phyloP scores from a whole-genome alignment of 1,140 invertebrate genomes.

The Cecropterus lyciades region DNA sequence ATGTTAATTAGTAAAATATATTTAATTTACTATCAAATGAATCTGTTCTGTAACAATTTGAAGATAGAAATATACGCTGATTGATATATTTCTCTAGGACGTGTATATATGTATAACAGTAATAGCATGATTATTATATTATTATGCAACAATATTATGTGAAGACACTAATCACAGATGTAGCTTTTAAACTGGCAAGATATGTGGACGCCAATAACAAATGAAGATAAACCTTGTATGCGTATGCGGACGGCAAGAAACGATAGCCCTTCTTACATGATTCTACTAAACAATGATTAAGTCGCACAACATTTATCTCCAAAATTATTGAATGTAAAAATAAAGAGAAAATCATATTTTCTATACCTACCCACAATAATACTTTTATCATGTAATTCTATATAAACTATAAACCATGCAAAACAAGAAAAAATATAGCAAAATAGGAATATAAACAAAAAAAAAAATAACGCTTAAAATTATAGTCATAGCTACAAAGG shows the following conservation, averaged over 20 bases:
- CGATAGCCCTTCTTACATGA: slow-evolving; percentile 20
- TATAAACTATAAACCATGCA: slow-evolving; percentile 58
- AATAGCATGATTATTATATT: slow-evolving; percentile 31
- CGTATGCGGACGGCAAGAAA: slow-evolving; percentile 39
- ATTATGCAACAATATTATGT: slow-evolving; percentile 54
- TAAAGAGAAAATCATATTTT: slow-evolving; percentile 13
- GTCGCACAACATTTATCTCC: slow-evolving; percentile 51
- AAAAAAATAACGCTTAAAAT: slow-evolving; percentile 50
- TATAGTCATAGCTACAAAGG: slow-evolving; percentile 39
- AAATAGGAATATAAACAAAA: slow-evolving; percentile 44
- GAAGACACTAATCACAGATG: slow-evolving; percentile 69
- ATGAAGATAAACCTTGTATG: slow-evolving; percentile 57
- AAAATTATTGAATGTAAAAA: slow-evolving; percentile 43
- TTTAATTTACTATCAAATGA: too few relatives aligned
- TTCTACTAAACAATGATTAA: slow-evolving; percentile 19
- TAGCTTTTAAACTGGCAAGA: slow-evolving; percentile 64
- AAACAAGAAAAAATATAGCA: slow-evolving; percentile 38
- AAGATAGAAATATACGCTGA: not conserved
- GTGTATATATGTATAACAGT: not conserved
- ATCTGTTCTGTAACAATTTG: too few relatives aligned
- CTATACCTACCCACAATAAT: slow-evolving; percentile 15
- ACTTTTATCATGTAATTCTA: slow-evolving; percentile 28
- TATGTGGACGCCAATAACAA: slow-evolving; percentile 44
- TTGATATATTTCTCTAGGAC: too few relatives aligned
- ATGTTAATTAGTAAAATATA: too few relatives aligned